These are phyloP conservation scores for Anarrhichthys ocellatus DNA, from an alignment of 2,113 vertebrate species.

Conservation along the genomic window DNA sequence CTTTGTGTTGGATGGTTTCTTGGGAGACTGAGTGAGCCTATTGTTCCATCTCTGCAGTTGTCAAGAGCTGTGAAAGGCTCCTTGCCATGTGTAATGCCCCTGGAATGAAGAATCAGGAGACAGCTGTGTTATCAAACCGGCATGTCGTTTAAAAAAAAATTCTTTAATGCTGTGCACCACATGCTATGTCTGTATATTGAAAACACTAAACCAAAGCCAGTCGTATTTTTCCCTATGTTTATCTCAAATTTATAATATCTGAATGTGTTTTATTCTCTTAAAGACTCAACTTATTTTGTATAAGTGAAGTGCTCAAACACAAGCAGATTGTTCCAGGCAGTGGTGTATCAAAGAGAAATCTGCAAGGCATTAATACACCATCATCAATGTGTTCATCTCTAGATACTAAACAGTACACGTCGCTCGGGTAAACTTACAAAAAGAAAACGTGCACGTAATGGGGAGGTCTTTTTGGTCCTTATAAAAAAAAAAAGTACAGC, in stretches of 20 bases:
- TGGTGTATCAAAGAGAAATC: conserved; percentile 8
- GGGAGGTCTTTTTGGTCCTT: background rate
- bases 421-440: background rate
- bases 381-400: background rate
- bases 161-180: background rate
- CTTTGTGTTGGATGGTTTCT: conserved; percentile 3
- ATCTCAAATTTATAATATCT: background rate
- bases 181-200: background rate
- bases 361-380: conserved; percentile 1
- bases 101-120: conserved; percentile 12
- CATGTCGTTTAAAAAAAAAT: conserved; percentile 4
- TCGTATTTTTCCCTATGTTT: background rate
- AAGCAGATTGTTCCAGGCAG: background rate
- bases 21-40: background rate
- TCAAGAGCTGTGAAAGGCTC: conserved; percentile 8
- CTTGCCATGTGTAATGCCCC: conserved; percentile 15
- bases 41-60: conserved; percentile 16
- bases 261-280: background rate
- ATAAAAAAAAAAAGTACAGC: background rate
- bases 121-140: background rate
- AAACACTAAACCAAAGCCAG: background rate
- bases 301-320: background rate
- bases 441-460: background rate
- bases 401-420: background rate
- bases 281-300: background rate